Conservation (phyloP, 1,140 invertebrate species). For the Lepeophtheirus salmonis region DNA sequence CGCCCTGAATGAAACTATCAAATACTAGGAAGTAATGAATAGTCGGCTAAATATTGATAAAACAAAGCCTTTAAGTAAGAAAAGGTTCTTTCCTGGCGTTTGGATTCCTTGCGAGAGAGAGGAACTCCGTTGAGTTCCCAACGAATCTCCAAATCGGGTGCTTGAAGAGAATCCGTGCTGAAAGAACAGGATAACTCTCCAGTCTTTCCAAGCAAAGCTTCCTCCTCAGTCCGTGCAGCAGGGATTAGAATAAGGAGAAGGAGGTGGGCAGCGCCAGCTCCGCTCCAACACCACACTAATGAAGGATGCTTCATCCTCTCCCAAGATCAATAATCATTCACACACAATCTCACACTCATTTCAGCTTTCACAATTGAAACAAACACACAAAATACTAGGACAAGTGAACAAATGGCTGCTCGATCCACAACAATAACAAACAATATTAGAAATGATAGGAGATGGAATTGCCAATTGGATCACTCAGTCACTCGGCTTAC, state of each 20-base stretch:
- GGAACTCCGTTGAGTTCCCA: neutral
- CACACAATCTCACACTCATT: neutral
- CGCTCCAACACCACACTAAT: neutral
- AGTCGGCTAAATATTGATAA: no score
- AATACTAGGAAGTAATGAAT: no score
- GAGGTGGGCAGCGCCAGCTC: neutral
- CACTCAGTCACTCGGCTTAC: neutral
- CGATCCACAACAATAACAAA: no score
- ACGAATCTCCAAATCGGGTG: neutral
- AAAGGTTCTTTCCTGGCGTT: no score
- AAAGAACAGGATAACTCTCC: neutral
- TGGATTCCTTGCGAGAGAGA: no score
- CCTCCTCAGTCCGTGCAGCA: neutral
- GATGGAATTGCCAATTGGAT: no score
- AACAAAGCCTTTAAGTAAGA: no score
- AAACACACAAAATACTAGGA: neutral
- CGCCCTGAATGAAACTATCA: no score
- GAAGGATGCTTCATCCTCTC: neutral
- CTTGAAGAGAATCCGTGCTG: neutral
- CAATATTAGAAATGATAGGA: no score
- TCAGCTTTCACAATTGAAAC: neutral
- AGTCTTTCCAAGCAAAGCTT: neutral
- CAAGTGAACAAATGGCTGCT: no score
- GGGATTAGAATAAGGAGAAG: neutral
- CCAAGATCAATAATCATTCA: neutral